Conservation (phyloP, 2,888 invertebrate species). For the Macrosoma leucophasiata region DNA sequence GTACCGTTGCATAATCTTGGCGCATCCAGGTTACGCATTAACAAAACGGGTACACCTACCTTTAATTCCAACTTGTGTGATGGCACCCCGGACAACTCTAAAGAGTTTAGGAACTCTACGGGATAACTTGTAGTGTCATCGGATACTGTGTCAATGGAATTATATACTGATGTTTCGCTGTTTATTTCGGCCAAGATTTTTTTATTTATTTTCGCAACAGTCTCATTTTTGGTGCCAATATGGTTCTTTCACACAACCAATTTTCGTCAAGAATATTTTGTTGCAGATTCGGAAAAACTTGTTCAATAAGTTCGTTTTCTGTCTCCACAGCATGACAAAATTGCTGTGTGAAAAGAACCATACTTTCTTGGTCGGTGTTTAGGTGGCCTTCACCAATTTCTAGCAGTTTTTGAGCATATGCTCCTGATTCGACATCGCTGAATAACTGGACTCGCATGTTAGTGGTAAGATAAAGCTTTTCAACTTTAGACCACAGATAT, state of each 20-base stretch:
- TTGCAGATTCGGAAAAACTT: conserved; percentile 17
- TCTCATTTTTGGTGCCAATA: conserved; percentile 29
- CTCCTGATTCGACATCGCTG: conserved; percentile 25
- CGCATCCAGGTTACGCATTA: conserved; percentile 25
- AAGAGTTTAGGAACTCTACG: conserved; percentile 30
- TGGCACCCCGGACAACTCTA: conserved; percentile 28
- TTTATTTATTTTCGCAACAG: conserved; percentile 28
- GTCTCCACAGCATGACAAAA: conserved; percentile 19
- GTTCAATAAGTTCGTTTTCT: conserved; percentile 13
- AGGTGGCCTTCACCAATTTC: conserved; percentile 27
- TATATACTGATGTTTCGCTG: conserved; percentile 21
- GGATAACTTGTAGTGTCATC: conserved; percentile 24
- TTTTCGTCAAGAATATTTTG: conserved; percentile 10
- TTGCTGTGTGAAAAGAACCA: conserved; percentile 25
- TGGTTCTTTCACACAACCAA: conserved; percentile 11
- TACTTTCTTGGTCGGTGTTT: conserved; percentile 26
- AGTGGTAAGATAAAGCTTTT: conserved; percentile 26
- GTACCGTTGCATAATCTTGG: conserved; percentile 26
- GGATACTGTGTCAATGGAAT: conserved; percentile 25
- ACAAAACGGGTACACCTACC: conserved; percentile 24
- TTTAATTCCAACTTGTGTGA: conserved; percentile 24
- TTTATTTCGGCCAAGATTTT: conserved; percentile 24
- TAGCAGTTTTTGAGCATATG: conserved; percentile 24
- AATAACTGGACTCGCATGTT: conserved; percentile 30
- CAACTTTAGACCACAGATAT: conserved; percentile 22